A percentile compares a stretch with the other conserved stretches of the same genome.
These are phyloP conservation scores for Dicranocentrus wangi DNA, from an alignment of 2,888 invertebrate species.

Conservation along the genomic window DNA sequence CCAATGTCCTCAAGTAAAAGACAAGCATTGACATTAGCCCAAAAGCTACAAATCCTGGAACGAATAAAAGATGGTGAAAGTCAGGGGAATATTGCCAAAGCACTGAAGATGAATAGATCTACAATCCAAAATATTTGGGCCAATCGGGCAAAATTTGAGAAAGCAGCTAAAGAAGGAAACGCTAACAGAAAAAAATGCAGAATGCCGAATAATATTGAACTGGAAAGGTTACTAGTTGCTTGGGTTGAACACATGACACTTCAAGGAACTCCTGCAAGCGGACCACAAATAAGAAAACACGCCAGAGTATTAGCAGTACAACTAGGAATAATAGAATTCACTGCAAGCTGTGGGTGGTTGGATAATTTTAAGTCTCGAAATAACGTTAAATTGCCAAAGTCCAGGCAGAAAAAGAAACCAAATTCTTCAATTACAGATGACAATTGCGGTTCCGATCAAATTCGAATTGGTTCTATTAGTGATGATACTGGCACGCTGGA, in stretches of 20 bases:
- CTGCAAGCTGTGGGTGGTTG: slow-evolving; percentile 36
- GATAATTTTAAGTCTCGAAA: slow-evolving; percentile 27
- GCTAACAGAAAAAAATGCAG: slow-evolving; percentile 15
- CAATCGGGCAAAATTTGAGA: slow-evolving; percentile 11
- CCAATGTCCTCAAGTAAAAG: no score
- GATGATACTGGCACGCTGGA: no score
- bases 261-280: slow-evolving; percentile 17
- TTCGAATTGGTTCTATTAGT: no score
- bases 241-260: slow-evolving; percentile 26
- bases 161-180: background rate
- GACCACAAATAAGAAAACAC: slow-evolving; percentile 32
- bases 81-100: slow-evolving; percentile 26
- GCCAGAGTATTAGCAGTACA: slow-evolving; percentile 20
- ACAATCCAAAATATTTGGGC: slow-evolving; percentile 37
- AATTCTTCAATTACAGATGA: no score
- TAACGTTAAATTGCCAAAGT: slow-evolving; percentile 19
- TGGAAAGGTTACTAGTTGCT: slow-evolving; percentile 6
- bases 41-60: slow-evolving; percentile 28
- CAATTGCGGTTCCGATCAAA: no score
- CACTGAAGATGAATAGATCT: slow-evolving; percentile 29
- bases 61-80: slow-evolving; percentile 27
- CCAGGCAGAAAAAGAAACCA: background rate
- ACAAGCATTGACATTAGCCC: background rate
- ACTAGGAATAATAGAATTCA: slow-evolving; percentile 18
- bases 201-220: slow-evolving; percentile 3